A percentile compares a stretch with the other conserved stretches of the same genome.
Conservation (phyloP, 23 tunicate genomes). For the Trididemnum nubilum region DNA sequence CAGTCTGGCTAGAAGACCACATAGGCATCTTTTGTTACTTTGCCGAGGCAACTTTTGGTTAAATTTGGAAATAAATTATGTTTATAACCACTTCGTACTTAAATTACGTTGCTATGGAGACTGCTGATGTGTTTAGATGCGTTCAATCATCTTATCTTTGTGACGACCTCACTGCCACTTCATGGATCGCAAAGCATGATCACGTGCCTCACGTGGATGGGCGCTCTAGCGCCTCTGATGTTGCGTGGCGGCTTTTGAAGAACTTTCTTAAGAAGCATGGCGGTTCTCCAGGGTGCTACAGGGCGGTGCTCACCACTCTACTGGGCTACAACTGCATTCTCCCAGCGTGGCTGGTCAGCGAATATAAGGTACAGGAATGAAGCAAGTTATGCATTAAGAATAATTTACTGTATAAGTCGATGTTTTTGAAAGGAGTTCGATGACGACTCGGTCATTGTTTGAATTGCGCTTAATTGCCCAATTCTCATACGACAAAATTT, state of each 20-base stretch:
- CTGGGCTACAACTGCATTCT: constrained; percentile 48
- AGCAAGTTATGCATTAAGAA: too few relatives aligned
- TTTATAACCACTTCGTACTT: too few relatives aligned
- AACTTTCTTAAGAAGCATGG: constrained; percentile 43
- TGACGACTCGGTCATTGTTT: too few relatives aligned
- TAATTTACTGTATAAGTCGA: neutral
- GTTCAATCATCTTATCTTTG: constrained; percentile 51
- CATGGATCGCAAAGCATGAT: constrained; percentile 70
- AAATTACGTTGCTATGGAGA: too few relatives aligned
- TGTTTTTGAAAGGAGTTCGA: neutral
- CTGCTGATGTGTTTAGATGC: constrained; percentile 31
- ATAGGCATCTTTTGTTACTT: too few relatives aligned
- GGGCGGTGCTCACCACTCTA: constrained; percentile 49
- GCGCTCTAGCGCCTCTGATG: constrained; percentile 68
- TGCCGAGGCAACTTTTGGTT: too few relatives aligned
- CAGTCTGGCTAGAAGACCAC: too few relatives aligned
- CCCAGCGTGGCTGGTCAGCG: constrained; percentile 76
- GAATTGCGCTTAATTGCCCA: too few relatives aligned
- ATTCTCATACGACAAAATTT: too few relatives aligned
- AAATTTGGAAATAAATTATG: too few relatives aligned
- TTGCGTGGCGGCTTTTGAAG: constrained; percentile 71
- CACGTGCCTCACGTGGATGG: constrained; percentile 31
- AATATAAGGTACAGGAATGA: constrained; percentile 59
- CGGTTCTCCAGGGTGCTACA: constrained; percentile 16
- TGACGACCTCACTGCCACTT: constrained; percentile 31